phyloP scores from a whole-genome alignment of 2,797 vertebrate species.

The Rhodeus uyekii region DNA sequence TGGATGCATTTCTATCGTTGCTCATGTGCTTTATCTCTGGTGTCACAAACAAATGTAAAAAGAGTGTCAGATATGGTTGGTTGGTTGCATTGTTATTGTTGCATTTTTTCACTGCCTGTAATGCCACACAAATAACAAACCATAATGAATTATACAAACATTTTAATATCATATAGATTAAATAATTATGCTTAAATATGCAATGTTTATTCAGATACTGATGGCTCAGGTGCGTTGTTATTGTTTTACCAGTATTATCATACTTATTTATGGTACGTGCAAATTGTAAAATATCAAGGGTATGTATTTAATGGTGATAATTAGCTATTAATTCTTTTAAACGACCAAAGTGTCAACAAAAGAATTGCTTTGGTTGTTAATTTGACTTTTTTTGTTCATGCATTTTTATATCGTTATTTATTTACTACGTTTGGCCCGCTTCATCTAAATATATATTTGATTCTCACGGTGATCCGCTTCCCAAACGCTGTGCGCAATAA shows the following conservation, averaged over 20 bases:
- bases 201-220: no score
- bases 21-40: background rate
- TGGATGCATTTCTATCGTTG: background rate
- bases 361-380: background rate
- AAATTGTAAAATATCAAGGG: background rate
- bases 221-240: background rate
- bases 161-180: background rate
- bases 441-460: background rate
- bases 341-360: background rate
- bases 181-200: background rate
- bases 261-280: background rate
- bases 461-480: background rate
- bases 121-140: background rate
- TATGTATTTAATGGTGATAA: background rate
- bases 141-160: background rate
- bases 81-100: background rate
- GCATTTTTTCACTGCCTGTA: background rate
- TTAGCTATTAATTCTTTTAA: background rate
- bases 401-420: constrained; percentile 46
- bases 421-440: constrained; percentile 34
- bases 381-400: constrained; percentile 44
- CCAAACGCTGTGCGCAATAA: background rate
- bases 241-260: background rate
- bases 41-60: background rate
- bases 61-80: background rate